phyloP scores from a whole-genome alignment of 2,888 invertebrate genomes.

The Nezara viridula region DNA sequence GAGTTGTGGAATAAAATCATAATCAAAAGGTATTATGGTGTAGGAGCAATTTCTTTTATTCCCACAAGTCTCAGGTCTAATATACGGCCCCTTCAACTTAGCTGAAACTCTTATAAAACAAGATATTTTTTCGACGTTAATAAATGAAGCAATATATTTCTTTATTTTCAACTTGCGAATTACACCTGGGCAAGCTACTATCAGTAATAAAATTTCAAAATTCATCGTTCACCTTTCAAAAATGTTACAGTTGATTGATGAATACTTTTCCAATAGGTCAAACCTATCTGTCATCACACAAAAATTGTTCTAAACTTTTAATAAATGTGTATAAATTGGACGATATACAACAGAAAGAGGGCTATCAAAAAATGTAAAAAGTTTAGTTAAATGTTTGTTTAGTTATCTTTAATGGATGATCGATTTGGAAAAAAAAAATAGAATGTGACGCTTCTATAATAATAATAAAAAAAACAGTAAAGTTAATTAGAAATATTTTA shows the following conservation, averaged over 20 bases:
- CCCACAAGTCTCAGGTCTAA: not conserved
- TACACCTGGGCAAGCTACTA: not conserved
- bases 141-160: not conserved
- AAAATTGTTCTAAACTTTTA: not conserved
- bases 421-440: too few species aligned
- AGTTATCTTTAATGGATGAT: too few species aligned
- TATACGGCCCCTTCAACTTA: constrained; percentile 22
- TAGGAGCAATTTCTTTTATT: constrained; percentile 10
- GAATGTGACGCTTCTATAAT: too few species aligned
- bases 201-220: not conserved
- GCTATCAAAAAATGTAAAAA: too few species aligned
- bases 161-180: not conserved
- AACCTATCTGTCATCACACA: not conserved
- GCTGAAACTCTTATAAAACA: constrained; percentile 7
- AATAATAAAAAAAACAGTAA: too few species aligned
- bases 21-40: constrained; percentile 19
- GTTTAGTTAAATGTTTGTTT: too few species aligned
- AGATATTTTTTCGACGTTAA: not conserved
- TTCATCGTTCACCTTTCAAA: not conserved
- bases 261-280: not conserved
- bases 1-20: not conserved
- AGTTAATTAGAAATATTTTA: too few species aligned
- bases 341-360: too few species aligned
- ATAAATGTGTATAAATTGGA: too few species aligned
- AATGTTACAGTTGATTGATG: not conserved